Conservation (phyloP, 2,888 invertebrate species). For the Noctua janthina region DNA sequence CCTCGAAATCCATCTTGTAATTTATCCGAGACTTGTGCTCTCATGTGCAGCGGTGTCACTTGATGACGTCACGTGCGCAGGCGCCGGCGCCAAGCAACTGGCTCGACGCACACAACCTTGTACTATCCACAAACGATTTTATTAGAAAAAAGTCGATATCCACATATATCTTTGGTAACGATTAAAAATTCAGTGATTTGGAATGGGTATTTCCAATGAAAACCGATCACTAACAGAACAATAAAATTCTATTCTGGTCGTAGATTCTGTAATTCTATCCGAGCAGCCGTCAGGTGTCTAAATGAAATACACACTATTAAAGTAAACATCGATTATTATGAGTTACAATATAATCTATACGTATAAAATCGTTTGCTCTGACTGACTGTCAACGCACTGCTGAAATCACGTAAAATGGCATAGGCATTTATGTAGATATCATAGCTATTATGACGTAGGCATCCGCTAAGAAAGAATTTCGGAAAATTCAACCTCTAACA, state of each 20-base stretch:
- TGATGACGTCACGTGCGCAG: conserved; percentile 63
- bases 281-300: conserved; percentile 12
- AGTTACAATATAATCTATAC: not conserved
- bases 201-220: conserved; percentile 55
- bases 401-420: not conserved
- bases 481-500: no score
- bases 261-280: conserved; percentile 36
- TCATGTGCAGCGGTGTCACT: conserved; percentile 58
- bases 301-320: not conserved
- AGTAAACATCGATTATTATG: not conserved
- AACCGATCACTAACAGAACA: conserved; percentile 38
- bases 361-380: not conserved
- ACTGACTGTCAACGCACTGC: not conserved
- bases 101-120: conserved; percentile 71
- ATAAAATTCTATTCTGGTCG: conserved; percentile 43
- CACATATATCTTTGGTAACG: conserved; percentile 46
- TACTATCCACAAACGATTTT: conserved; percentile 68
- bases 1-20: conserved; percentile 39
- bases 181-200: conserved; percentile 52
- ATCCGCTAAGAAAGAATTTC: no score
- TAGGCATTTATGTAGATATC: no score
- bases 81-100: conserved; percentile 85
- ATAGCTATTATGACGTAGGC: no score
- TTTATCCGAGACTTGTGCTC: conserved; percentile 37
- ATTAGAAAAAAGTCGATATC: conserved; percentile 67